phyloP scores from a whole-genome alignment of 2,113 vertebrate species.

The Tupaia chinensis region DNA sequence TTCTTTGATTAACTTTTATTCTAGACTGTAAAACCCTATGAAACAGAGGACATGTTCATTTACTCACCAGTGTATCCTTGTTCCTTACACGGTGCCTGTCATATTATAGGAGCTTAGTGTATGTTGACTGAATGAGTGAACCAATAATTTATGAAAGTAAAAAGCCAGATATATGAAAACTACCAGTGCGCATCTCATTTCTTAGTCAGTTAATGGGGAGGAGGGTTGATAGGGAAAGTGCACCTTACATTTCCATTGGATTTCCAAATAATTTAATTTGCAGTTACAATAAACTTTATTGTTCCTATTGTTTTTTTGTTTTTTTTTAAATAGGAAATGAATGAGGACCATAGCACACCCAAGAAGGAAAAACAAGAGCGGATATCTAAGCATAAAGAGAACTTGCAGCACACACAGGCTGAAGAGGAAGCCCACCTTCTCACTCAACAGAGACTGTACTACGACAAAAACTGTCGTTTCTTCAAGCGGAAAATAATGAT shows the following conservation, averaged over 20 bases:
- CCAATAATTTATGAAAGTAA: not conserved
- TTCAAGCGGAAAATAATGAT: slow-evolving; percentile 97
- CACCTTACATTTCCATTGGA: not conserved
- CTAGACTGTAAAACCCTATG: not conserved
- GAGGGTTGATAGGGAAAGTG: no score
- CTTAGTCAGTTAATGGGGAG: not conserved
- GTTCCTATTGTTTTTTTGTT: not conserved
- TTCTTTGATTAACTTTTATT: not conserved
- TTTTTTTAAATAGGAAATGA: slow-evolving; percentile 93
- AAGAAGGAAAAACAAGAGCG: slow-evolving; percentile 99
- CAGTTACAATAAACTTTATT: not conserved
- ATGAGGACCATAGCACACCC: slow-evolving; percentile 98
- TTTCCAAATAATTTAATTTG: not conserved
- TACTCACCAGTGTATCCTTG: not conserved
- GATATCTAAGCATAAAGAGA: slow-evolving; percentile 99
- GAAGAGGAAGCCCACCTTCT: slow-evolving; percentile 99
- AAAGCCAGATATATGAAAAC: not conserved
- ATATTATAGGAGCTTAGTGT: not conserved
- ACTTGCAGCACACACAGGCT: slow-evolving; percentile 98
- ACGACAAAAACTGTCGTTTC: slow-evolving; percentile 96
- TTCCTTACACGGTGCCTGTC: not conserved
- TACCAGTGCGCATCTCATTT: not conserved
- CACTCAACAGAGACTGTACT: slow-evolving; percentile 96
- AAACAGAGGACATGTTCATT: not conserved
- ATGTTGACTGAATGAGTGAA: not conserved